Evolutionary conservation across 2,113 vertebrate species (phyloP).

Genomic region (Microcebus jonahi): DNA sequence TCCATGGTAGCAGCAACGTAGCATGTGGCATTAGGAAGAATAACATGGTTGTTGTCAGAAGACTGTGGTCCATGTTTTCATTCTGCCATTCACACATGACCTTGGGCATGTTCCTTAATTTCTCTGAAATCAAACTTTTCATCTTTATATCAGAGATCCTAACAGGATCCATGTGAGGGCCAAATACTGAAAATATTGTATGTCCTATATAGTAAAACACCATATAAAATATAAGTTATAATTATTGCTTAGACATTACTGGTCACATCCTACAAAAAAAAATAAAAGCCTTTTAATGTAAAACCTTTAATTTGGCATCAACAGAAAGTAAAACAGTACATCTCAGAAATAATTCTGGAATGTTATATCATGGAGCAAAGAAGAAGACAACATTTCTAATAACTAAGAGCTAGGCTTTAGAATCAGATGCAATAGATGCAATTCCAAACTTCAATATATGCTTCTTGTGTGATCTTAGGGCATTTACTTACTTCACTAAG

Average conservation of each 20-base stretch:
- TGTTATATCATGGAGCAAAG: background rate
- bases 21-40: background rate
- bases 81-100: background rate
- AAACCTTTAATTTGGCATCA: slow-evolving; percentile 10
- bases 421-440: background rate
- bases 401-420: background rate
- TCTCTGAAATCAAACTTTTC: slow-evolving; percentile 41
- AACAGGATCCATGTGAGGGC: background rate
- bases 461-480: background rate
- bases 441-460: background rate
- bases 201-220: background rate
- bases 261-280: background rate
- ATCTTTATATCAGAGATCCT: background rate
- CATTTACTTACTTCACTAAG: background rate
- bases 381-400: background rate
- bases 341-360: slow-evolving; percentile 36
- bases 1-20: background rate
- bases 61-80: background rate
- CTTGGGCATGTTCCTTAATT: background rate
- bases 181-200: background rate
- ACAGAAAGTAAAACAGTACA: background rate
- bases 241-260: background rate
- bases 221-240: background rate
- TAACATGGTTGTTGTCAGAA: background rate
- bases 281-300: background rate